Conservation (phyloP, 2,888 invertebrate species). For the Rhyacophila evoluta region DNA sequence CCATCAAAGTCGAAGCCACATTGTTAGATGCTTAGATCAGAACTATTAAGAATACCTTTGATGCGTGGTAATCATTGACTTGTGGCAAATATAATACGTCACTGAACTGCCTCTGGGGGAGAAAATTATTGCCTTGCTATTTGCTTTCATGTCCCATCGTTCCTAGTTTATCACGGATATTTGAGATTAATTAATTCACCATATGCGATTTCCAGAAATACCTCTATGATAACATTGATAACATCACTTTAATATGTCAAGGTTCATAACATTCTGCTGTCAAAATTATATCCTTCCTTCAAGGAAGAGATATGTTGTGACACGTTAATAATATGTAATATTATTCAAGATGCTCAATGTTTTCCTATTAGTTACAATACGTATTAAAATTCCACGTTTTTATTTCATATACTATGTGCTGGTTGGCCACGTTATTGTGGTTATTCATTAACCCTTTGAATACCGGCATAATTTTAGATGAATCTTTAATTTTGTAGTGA, state of each 20-base stretch:
- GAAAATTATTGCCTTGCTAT: neutral
- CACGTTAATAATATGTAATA: too few relatives aligned
- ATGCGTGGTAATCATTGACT: neutral
- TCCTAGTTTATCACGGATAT: neutral
- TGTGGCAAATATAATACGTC: conserved; percentile 1
- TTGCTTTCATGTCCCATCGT: neutral
- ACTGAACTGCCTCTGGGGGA: neutral
- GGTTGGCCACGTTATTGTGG: too few relatives aligned
- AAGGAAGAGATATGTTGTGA: neutral
- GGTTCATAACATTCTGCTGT: neutral
- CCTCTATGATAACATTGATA: neutral
- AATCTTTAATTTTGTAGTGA: too few relatives aligned
- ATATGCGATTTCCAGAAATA: neutral
- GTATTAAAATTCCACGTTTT: too few relatives aligned
- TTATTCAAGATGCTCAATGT: too few relatives aligned
- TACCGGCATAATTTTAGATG: too few relatives aligned
- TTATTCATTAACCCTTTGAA: too few relatives aligned
- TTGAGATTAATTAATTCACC: conserved; percentile 22
- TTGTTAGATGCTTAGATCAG: too few relatives aligned
- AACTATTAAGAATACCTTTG: neutral
- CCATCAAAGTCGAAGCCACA: too few relatives aligned
- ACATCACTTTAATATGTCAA: neutral
- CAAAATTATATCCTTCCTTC: neutral
- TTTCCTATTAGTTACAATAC: too few relatives aligned
- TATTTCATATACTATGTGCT: too few relatives aligned